Evolutionary conservation across 2,888 invertebrate species (phyloP).

Genomic region (Zele albiditarsus): DNA sequence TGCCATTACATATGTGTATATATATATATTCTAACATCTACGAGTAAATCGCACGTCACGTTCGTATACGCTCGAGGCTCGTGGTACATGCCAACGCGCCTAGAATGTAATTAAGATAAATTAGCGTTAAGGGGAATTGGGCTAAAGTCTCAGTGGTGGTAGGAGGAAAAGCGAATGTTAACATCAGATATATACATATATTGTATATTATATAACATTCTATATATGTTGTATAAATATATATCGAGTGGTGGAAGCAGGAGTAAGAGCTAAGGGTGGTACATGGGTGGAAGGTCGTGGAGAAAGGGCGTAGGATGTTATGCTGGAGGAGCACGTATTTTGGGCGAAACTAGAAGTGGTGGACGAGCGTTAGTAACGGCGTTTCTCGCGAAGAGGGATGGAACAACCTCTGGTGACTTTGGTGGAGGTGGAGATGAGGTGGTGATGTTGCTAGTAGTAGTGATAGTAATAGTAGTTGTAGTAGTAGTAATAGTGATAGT

Average conservation of each 20-base stretch:
- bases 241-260: constrained; percentile 10
- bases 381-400: constrained; percentile 16
- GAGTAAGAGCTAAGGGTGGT: constrained; percentile 40
- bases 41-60: constrained; percentile 37
- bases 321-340: constrained; percentile 50
- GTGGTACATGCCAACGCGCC: constrained; percentile 65
- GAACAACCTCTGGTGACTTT: constrained; percentile 7
- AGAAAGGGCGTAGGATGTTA: constrained; percentile 50
- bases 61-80: constrained; percentile 42
- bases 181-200: constrained; percentile 5
- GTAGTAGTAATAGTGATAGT: background rate
- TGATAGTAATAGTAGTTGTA: too few relatives aligned
- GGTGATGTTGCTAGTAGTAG: background rate
- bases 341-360: constrained; percentile 22
- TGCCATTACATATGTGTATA: background rate
- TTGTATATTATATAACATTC: background rate
- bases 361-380: constrained; percentile 19
- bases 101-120: constrained; percentile 72
- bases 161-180: background rate
- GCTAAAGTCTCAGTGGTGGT: constrained; percentile 61
- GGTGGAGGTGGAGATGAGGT: constrained; percentile 8
- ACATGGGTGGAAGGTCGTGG: constrained; percentile 33
- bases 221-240: background rate
- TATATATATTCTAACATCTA: constrained; percentile 14
- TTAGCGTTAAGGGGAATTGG: constrained; percentile 70